phyloP scores from a whole-genome alignment of 1,140 invertebrate species.

The Stegodyphus mimosarum region DNA sequence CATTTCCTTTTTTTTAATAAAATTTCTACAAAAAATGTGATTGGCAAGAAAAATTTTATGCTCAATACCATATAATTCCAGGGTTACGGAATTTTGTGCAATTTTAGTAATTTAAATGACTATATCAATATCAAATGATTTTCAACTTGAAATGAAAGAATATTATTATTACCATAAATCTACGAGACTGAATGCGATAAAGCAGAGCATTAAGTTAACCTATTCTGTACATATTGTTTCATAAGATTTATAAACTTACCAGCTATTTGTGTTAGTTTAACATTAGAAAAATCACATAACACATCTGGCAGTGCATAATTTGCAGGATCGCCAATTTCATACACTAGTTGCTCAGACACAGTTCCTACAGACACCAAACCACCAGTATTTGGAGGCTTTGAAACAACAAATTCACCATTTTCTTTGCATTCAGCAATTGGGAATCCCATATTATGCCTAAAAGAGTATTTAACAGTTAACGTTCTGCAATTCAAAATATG shows the following conservation, averaged over 20 bases:
- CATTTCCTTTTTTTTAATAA: too few relatives aligned
- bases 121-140: too few relatives aligned
- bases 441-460: slow-evolving; percentile 70
- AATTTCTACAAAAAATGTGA: too few relatives aligned
- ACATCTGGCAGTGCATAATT: slow-evolving; percentile 72
- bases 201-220: too few relatives aligned
- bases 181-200: too few relatives aligned
- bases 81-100: too few relatives aligned
- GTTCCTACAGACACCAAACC: slow-evolving; percentile 70
- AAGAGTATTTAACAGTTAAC: background rate
- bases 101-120: too few relatives aligned
- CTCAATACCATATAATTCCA: too few relatives aligned
- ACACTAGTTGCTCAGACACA: slow-evolving; percentile 71
- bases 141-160: too few relatives aligned
- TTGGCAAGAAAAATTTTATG: too few relatives aligned
- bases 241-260: slow-evolving; percentile 62
- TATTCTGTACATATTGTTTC: background rate
- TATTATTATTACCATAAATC: too few relatives aligned
- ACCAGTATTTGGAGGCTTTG: slow-evolving; percentile 71
- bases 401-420: slow-evolving; percentile 69
- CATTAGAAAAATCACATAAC: slow-evolving; percentile 71
- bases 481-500: background rate
- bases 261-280: slow-evolving; percentile 67
- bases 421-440: slow-evolving; percentile 70
- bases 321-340: slow-evolving; percentile 72